Evolutionary conservation across 1,140 invertebrate species (phyloP).

Genomic region (Ceratina calcarata): DNA sequence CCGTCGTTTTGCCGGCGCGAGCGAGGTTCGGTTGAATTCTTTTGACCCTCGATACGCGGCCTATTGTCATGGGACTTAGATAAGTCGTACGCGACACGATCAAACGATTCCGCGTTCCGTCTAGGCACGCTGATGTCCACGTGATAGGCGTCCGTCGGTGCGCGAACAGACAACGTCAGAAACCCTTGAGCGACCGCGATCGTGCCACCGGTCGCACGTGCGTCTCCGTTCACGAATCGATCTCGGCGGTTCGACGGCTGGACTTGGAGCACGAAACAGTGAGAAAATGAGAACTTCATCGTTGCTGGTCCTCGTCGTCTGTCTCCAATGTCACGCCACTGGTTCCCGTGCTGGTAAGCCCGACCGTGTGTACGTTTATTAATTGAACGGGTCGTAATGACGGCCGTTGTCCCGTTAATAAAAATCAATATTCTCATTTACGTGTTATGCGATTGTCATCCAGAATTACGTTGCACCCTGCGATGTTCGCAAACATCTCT

Average conservation of each 20-base stretch:
- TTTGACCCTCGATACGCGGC: neutral
- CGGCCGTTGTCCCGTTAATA: too few species aligned
- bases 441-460: too few species aligned
- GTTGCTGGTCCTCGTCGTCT: conserved; percentile 52
- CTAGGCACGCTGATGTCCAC: conserved; percentile 18
- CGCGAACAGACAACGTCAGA: neutral
- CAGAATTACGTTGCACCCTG: too few species aligned
- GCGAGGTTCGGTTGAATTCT: neutral
- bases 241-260: neutral
- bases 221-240: conserved; percentile 1
- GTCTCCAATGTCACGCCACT: conserved; percentile 54
- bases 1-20: neutral
- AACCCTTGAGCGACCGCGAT: neutral
- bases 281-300: conserved; percentile 58
- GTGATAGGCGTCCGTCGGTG: neutral
- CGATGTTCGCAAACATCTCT: too few species aligned
- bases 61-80: neutral
- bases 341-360: conserved; percentile 63
- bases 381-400: too few species aligned
- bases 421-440: too few species aligned
- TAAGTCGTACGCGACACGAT: neutral
- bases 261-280: neutral
- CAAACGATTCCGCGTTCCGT: too few species aligned
- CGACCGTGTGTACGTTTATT: neutral
- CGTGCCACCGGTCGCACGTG: conserved; percentile 46